Evolutionary conservation across 2,797 vertebrate species (phyloP), one percentile per base, ranked within the genome.

Genomic region (Kryptopterus vitreolus): DNA sequence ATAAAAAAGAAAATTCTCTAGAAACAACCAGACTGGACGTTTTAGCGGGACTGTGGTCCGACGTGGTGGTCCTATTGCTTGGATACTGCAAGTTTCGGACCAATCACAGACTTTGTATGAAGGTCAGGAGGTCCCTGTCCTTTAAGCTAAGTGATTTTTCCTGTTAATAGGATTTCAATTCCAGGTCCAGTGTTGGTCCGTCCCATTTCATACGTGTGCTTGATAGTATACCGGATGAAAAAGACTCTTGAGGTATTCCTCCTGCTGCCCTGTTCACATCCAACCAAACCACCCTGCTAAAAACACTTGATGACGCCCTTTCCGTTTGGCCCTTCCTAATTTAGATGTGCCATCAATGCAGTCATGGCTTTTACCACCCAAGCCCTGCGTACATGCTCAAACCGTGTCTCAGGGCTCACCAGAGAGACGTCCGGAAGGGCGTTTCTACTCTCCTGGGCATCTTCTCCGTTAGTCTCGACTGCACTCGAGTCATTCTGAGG

Each of bases 401-500:
- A 38, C 33, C 20, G 35, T 72, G 16, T 61, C 12, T 8, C 69
- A 26, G 50, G 43, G 80, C 94, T 95, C 90, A 96, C 95, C 94
- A 96, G 91, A 82, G 97, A 96, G 88, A 98, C 89, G 65, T 99
- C 98, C 0, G 94, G 94, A 83, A 99, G 92, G 53, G 94, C 88
- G 81, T 94, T 94, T 89, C 92, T 82, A 72, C 87, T 92, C 85
- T 94, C 93, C 24, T 93, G 92, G 77, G 93, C 87, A 15, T 92
- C 85, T 29, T 92, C 92, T 13, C 92, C 92, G 2, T 91, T 92
- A 46, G 90, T 94, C 74, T 96, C 96, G 86, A 93, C 87, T 71
- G 93, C 93, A 1, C 95, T 92, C n/a, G n/a, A n/a, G 0, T 97
- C 94, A 55, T 79, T 2, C 24, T 59, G 48, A 77, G 11, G 29